Percentiles rank a stretch among this genome's conserved stretches.
phyloP scores from a whole-genome alignment of 2,797 vertebrate genomes.

The Harpagifer antarcticus region DNA sequence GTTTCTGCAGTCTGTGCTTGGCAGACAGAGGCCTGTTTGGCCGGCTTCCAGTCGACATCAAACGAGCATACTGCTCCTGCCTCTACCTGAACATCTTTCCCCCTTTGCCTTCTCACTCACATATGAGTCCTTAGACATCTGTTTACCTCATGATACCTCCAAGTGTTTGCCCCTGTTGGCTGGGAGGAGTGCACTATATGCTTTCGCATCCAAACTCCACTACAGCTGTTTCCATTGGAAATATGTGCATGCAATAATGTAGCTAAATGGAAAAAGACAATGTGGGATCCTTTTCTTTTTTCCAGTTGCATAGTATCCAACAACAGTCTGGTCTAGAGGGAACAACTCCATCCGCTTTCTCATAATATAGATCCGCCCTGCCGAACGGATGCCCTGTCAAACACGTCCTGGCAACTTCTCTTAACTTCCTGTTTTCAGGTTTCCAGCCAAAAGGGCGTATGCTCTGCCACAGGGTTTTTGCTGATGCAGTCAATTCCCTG shows the following conservation, averaged over 20 bases:
- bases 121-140: conserved; percentile 66
- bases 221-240: conserved; percentile 40
- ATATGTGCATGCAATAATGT: conserved; percentile 29
- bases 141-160: conserved; percentile 65
- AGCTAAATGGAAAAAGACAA: conserved; percentile 28
- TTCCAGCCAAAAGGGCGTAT: conserved; percentile 52
- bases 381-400: conserved; percentile 47
- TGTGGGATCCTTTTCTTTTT: not conserved
- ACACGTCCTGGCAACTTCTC: conserved; percentile 50
- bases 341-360: conserved; percentile 25
- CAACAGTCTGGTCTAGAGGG: conserved; percentile 38
- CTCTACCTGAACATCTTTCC: conserved; percentile 56
- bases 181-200: conserved; percentile 28
- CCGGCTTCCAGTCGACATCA: conserved; percentile 77
- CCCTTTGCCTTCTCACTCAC: conserved; percentile 39
- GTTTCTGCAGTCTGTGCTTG: conserved; percentile 62
- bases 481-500: conserved; percentile 68
- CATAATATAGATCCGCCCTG: conserved; percentile 28
- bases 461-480: conserved; percentile 50
- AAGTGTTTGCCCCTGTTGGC: conserved; percentile 53
- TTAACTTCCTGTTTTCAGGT: conserved; percentile 53
- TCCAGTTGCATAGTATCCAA: conserved; percentile 4
- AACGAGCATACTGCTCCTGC: conserved; percentile 43
- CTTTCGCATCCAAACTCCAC: conserved; percentile 27
- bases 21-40: conserved; percentile 69